A percentile compares a stretch with the other conserved stretches of the same genome.
These are phyloP conservation scores for Ferdinandea cuprea DNA, from an alignment of 2,888 invertebrate species.

Conservation along the genomic window DNA sequence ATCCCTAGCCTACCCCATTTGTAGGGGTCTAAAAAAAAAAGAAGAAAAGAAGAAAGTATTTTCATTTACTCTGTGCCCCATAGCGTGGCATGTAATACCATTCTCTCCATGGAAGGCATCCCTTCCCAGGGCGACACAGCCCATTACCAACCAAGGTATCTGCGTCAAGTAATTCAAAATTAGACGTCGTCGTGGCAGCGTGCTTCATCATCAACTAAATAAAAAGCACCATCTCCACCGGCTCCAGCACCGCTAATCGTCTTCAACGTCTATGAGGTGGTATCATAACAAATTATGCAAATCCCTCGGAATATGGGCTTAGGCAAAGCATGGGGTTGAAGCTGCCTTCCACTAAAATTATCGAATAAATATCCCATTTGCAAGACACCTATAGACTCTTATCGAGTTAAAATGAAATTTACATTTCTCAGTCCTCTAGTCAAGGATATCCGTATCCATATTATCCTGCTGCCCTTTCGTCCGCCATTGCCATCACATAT, in stretches of 20 bases:
- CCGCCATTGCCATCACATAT: slow-evolving; percentile 17
- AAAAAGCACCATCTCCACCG: slow-evolving; percentile 37
- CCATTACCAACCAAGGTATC: slow-evolving; percentile 55
- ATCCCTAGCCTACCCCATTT: slow-evolving; percentile 60
- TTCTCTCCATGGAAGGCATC: slow-evolving; percentile 47
- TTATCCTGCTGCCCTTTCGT: slow-evolving; percentile 62
- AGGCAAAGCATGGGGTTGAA: slow-evolving; percentile 53
- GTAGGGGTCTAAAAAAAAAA: too few species aligned
- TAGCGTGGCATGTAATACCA: slow-evolving; percentile 46
- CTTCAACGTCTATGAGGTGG: slow-evolving; percentile 68
- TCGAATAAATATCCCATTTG: slow-evolving; percentile 75
- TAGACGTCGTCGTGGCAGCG: slow-evolving; percentile 43
- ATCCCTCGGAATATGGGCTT: slow-evolving; percentile 69
- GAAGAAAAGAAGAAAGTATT: slow-evolving; percentile 44
- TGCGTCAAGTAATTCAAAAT: slow-evolving; percentile 62
- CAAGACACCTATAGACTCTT: slow-evolving; percentile 73
- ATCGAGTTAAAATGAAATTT: slow-evolving; percentile 74
- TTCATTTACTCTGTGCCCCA: slow-evolving; percentile 52
- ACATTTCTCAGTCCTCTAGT: slow-evolving; percentile 71
- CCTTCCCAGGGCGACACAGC: slow-evolving; percentile 52
- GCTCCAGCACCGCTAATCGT: slow-evolving; percentile 56
- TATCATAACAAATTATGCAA: slow-evolving; percentile 75
- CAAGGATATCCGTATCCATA: slow-evolving; percentile 53
- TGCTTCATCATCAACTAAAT: slow-evolving; percentile 70
- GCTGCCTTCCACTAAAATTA: slow-evolving; percentile 70